Evolutionary conservation across 2,113 vertebrate genomes (phyloP).

Genomic region (Haemorhous mexicanus): DNA sequence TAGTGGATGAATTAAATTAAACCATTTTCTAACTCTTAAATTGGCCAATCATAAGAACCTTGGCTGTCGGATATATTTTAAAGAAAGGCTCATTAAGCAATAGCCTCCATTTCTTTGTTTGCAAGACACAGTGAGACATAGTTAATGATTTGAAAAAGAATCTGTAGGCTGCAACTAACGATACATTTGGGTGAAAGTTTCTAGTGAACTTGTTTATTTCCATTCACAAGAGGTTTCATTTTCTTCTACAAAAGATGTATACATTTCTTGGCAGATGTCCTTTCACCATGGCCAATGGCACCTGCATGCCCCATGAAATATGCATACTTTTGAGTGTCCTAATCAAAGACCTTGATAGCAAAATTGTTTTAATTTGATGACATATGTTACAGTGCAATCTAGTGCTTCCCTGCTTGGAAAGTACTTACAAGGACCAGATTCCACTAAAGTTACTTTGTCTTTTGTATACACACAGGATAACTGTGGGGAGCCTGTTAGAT

Average conservation of each 20-base stretch:
- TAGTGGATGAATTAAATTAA: conserved; percentile 46
- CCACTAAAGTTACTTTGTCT: background rate
- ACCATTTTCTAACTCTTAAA: conserved; percentile 54
- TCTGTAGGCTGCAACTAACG: conserved; percentile 45
- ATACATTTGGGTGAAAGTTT: conserved; percentile 51
- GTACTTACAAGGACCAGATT: background rate
- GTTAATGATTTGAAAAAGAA: conserved; percentile 63
- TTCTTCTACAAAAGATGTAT: conserved; percentile 3
- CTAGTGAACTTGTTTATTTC: conserved; percentile 58
- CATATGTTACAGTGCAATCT: background rate
- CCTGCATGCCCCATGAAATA: background rate
- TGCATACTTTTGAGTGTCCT: background rate
- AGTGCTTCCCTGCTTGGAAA: background rate
- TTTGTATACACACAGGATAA: background rate
- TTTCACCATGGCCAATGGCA: background rate
- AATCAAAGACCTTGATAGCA: background rate
- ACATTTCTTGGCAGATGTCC: background rate
- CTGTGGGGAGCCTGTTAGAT: background rate
- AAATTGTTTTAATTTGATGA: background rate
- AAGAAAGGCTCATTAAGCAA: conserved; percentile 67
- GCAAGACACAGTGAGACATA: conserved; percentile 27
- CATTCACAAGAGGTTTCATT: conserved; percentile 52
- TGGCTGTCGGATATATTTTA: conserved; percentile 36
- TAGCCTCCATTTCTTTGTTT: conserved; percentile 8
- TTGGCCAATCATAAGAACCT: conserved; percentile 36